Conservation (phyloP, 53 echinoderm and acorn worm species). For the Mesocentrotus franciscanus region DNA sequence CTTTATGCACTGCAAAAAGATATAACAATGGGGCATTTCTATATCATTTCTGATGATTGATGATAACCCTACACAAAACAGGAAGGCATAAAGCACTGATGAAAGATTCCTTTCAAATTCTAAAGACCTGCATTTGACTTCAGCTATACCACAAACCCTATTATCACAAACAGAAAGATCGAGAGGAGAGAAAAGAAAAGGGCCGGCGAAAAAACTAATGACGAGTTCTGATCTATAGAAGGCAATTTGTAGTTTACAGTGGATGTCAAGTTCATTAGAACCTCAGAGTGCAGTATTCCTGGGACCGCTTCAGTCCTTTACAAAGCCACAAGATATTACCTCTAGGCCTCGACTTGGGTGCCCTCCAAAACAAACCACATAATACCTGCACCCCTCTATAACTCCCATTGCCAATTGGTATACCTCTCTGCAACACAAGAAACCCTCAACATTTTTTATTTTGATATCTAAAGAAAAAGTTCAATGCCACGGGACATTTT, state of each 20-base stretch:
- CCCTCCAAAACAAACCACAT: conserved; percentile 59
- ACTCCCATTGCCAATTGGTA: conserved; percentile 16
- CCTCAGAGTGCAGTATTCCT: conserved; percentile 23
- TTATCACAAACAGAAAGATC: no score
- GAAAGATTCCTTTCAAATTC: neutral
- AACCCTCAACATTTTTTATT: neutral
- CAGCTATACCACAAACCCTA: neutral
- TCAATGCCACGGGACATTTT: conserved; percentile 60
- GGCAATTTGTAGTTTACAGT: conserved; percentile 61
- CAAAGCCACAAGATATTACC: conserved; percentile 49
- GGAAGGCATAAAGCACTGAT: neutral
- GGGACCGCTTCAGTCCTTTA: neutral
- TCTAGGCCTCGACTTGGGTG: conserved; percentile 28
- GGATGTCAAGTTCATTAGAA: conserved; percentile 49
- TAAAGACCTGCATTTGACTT: neutral
- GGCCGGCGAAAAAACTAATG: neutral
- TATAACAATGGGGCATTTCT: neutral
- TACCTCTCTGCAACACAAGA: neutral
- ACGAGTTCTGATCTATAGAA: conserved; percentile 22
- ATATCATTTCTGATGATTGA: conserved; percentile 5
- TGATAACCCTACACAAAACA: neutral
- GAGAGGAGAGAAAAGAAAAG: no score
- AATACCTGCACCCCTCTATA: conserved; percentile 19
- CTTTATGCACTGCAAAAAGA: neutral
- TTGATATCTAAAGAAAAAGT: conserved; percentile 58